These are phyloP conservation scores for Rhogogaster chlorosoma DNA, from an alignment of 2,888 invertebrate genomes.

Conservation along the genomic window DNA sequence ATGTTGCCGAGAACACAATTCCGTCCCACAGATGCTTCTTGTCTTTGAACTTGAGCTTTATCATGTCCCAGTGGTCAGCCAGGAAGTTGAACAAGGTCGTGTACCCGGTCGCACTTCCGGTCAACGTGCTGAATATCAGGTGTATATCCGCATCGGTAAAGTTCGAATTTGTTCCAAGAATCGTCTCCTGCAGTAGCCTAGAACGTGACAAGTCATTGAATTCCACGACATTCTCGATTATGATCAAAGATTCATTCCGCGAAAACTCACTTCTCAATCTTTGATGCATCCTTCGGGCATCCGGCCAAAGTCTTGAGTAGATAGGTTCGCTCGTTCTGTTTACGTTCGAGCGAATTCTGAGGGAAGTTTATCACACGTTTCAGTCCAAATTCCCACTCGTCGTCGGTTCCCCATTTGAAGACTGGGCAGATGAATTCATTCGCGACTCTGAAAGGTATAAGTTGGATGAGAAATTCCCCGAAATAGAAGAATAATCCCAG, in stretches of 20 bases:
- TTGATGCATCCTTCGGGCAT: conserved; percentile 86
- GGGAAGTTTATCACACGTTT: conserved; percentile 89
- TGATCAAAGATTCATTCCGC: neutral
- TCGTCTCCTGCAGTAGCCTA: conserved; percentile 83
- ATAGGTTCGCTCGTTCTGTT: conserved; percentile 88
- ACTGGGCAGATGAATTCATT: conserved; percentile 90
- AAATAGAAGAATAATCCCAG: neutral
- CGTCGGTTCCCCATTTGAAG: conserved; percentile 89
- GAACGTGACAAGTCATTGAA: conserved; percentile 41
- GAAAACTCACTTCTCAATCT: conserved; percentile 80
- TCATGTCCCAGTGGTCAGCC: conserved; percentile 84
- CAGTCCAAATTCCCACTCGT: conserved; percentile 91
- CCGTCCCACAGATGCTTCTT: conserved; percentile 89
- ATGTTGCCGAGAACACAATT: conserved; percentile 86
- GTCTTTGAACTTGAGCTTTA: conserved; percentile 84
- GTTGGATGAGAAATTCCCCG: neutral
- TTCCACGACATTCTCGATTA: neutral
- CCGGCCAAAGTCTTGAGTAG: conserved; percentile 89
- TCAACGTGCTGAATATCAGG: conserved; percentile 87
- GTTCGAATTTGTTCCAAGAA: conserved; percentile 85
- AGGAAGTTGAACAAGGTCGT: conserved; percentile 87
- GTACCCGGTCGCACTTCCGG: conserved; percentile 86
- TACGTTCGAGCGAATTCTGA: conserved; percentile 79
- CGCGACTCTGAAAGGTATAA: conserved; percentile 81
- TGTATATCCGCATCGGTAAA: conserved; percentile 89